Base-by-base conservation (phyloP, 1,140 invertebrate species). In the Lasioglossum albipes region DNA sequence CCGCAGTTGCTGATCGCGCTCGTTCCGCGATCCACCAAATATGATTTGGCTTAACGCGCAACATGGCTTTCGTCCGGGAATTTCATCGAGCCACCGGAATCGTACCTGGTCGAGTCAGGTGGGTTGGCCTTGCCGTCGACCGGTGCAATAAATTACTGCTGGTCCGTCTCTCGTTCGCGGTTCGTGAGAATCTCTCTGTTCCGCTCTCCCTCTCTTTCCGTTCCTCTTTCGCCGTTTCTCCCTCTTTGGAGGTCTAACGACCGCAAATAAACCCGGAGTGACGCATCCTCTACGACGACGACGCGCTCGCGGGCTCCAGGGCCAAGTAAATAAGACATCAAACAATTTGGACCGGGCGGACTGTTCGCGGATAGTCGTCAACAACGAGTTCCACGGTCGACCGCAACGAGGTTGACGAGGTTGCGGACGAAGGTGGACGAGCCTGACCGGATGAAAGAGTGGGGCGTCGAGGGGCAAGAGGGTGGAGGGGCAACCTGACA, bases 241-340 rank as follows among this genome's bases (percentile, higher is more conserved):
- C 13, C 84, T 75, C 85, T 84, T 79, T 79, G 84, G 75, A 76
- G 74, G 61, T 42, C 57, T 72, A 61, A 71, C 73, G 85, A 87
- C 84, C 87, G 79, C 88, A 91, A 92, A 93, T 91, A 92, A 91
- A 91, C 83, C 77, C 81, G 65, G 10, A 42, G 79, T 89, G 89
- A 90, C 88, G 88, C 87, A 87, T 90, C 82, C 81, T 83, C 68
- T 42, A 49, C 42, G 66, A 42, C 36, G 76, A 41, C 12, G 57
- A 27, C 27, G 27, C 27, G 31, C 49, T 36, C 57, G 79, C 61
- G 77, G 79, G 75, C 66, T 57, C 61, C 36, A 71, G 74, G 76
- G 62, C 62, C 75, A 70, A 79, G 83, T 89, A 91, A 93, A 91
- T 91, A 93, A 92, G 91, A 92, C 91, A 91, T 93, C 91, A 92